phyloP scores from a whole-genome alignment of 2,113 vertebrate genomes.

The Dolichotis patagonum region DNA sequence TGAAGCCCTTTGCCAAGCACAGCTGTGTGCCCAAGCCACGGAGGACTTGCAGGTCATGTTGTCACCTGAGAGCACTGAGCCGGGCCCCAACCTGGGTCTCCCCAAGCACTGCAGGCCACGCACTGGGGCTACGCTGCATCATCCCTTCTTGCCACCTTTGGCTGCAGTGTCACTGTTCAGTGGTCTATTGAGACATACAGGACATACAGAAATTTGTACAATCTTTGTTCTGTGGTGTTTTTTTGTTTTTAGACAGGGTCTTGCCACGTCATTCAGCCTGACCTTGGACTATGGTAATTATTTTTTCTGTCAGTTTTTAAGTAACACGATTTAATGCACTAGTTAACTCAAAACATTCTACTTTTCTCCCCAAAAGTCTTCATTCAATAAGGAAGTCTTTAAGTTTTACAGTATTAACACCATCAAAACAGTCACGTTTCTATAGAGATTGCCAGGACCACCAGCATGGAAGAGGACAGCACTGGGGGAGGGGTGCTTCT shows the following conservation, averaged over 20 bases:
- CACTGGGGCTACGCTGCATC: too few relatives aligned
- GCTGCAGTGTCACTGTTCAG: background rate
- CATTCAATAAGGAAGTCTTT: conserved; percentile 22
- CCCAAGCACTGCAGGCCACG: too few relatives aligned
- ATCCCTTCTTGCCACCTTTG: background rate
- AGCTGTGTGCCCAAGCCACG: background rate
- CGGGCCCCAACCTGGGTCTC: too few relatives aligned
- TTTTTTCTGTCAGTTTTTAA: background rate
- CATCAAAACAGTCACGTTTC: conserved; percentile 47
- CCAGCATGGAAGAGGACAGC: conserved; percentile 13
- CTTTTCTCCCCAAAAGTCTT: conserved; percentile 68
- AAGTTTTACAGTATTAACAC: conserved; percentile 43
- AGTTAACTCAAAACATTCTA: conserved; percentile 14
- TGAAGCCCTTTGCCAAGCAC: background rate
- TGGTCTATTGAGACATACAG: background rate
- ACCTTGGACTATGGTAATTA: background rate
- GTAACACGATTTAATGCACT: background rate
- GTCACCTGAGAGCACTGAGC: too few relatives aligned
- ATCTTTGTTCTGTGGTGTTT: background rate
- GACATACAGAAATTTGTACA: background rate
- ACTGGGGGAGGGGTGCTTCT: background rate
- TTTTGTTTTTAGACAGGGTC: background rate
- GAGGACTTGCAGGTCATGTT: background rate
- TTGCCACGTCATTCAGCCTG: background rate
- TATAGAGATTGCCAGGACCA: conserved; percentile 43